Conservation (phyloP, 2,797 vertebrate genomes). For the Clarias pachynema region DNA sequence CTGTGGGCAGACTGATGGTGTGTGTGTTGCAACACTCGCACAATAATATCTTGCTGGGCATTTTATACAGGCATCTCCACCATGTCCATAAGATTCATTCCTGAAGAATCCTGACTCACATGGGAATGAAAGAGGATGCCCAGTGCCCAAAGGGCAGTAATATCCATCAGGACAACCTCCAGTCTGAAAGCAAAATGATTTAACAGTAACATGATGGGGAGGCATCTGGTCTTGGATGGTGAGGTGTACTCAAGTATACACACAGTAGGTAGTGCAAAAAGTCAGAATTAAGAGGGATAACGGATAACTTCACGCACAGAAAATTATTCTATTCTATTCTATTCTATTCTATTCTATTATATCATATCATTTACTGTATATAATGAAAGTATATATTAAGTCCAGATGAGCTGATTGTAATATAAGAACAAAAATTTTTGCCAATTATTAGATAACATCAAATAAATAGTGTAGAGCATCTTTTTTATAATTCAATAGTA, state of each 20-base stretch:
- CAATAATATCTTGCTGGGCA: slow-evolving; percentile 83
- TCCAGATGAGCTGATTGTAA: neutral
- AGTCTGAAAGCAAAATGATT: slow-evolving; percentile 70
- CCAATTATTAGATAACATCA: neutral
- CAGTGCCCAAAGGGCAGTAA: slow-evolving; percentile 82
- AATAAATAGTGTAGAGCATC: slow-evolving; percentile 7
- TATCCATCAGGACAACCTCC: slow-evolving; percentile 84
- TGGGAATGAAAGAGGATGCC: slow-evolving; percentile 79
- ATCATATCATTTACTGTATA: too few relatives aligned
- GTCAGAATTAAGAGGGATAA: neutral
- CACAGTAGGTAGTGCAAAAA: neutral
- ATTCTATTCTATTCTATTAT: too few relatives aligned
- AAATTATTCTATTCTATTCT: neutral
- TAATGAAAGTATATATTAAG: neutral
- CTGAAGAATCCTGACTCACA: slow-evolving; percentile 81
- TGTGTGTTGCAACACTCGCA: slow-evolving; percentile 69
- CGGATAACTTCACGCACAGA: neutral
- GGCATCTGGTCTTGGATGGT: too few relatives aligned
- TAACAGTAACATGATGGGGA: neutral
- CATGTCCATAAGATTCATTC: slow-evolving; percentile 73
- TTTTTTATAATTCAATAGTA: neutral
- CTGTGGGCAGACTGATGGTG: slow-evolving; percentile 76
- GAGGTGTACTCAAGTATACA: too few relatives aligned
- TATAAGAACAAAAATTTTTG: neutral
- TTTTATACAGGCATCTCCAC: slow-evolving; percentile 70